Conservation (phyloP, 2,888 invertebrate genomes). For the Gastracanthus pulcherrimus region DNA sequence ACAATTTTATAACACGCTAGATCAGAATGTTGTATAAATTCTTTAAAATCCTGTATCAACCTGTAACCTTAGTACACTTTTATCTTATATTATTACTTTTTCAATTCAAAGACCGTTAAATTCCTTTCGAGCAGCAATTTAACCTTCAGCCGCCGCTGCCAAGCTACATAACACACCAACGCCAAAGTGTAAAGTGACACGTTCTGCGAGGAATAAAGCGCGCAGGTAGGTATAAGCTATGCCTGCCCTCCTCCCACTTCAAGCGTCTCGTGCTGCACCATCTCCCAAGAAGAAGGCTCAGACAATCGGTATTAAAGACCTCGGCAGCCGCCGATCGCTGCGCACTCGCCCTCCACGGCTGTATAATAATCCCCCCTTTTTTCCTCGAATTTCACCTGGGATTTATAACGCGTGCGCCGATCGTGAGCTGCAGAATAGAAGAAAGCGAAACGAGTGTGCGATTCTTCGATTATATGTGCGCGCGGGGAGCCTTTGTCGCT, state of each 20-base stretch:
- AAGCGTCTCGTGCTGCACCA: not conserved
- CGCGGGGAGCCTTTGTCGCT: not conserved
- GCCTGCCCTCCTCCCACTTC: not conserved
- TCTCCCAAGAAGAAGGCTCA: too few species aligned
- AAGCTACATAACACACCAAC: not conserved
- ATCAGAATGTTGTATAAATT: too few species aligned
- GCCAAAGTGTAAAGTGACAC: not conserved
- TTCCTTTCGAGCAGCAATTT: not conserved
- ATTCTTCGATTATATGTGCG: not conserved
- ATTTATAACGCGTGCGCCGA: not conserved
- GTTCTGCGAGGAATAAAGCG: not conserved
- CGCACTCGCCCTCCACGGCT: not conserved
- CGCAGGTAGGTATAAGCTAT: not conserved
- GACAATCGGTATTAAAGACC: not conserved
- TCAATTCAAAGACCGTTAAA: not conserved
- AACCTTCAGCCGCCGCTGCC: too few species aligned
- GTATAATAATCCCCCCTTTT: slow-evolving; percentile 5
- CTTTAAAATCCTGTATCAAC: too few species aligned
- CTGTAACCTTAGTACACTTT: too few species aligned
- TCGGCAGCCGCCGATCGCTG: not conserved
- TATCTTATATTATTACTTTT: not conserved
- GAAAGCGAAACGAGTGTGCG: not conserved
- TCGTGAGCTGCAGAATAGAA: not conserved
- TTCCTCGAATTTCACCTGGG: slow-evolving; percentile 28
- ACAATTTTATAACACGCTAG: too few species aligned